Base-by-base conservation (phyloP, 2,113 vertebrate species). In the Mohoua ochrocephala region DNA sequence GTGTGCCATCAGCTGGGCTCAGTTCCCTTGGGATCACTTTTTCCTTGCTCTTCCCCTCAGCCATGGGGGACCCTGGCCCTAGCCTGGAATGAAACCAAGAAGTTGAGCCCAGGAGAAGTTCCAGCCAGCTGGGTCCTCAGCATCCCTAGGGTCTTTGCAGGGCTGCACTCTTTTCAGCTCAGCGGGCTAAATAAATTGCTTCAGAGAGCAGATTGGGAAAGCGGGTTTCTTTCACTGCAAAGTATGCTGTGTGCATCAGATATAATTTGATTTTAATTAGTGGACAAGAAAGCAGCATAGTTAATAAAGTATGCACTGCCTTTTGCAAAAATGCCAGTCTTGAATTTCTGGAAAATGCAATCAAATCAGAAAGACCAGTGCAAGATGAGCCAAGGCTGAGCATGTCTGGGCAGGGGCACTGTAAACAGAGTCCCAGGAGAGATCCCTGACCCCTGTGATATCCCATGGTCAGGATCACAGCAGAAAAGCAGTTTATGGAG, bases 181-280 rank as follows among this genome's bases (percentile, higher is more conserved):
- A 83, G 61, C 35, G 0, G 67, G 42, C n/a, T 73, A 68, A 76
- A 91, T 44, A 64, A 88, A 86, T 74, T 80, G 54, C 87, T 86
- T 69, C 64, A 31, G 44, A 44, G 60, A 89, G 71, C 47, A 45
- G 63, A 53, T 7, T 27, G 83, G 82, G 61, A 37, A 85, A 61
- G 78, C 83, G 74, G 67, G 60, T 67, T 92, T 82, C 60, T 76
- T 63, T 91, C 20, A 2, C 71, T 47, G 64, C 52, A 4, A 33
- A 81, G 35, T 19, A 28, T 41, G 76, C 84, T 61, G 56, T 2
- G 15, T 64, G 67, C 76, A 54, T 52, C 60, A 53, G 80, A 61
- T 92, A 23, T 41, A 81, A 93, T 84, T 89, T 74, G 45, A 50
- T 80, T 80, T 86, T 95, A 94, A 95, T 97, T 92, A 93, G 80